Evolutionary conservation across 2,888 invertebrate species (phyloP), one percentile per base, ranked within the genome.

Genomic region (Dicyrtoma fusca): DNA sequence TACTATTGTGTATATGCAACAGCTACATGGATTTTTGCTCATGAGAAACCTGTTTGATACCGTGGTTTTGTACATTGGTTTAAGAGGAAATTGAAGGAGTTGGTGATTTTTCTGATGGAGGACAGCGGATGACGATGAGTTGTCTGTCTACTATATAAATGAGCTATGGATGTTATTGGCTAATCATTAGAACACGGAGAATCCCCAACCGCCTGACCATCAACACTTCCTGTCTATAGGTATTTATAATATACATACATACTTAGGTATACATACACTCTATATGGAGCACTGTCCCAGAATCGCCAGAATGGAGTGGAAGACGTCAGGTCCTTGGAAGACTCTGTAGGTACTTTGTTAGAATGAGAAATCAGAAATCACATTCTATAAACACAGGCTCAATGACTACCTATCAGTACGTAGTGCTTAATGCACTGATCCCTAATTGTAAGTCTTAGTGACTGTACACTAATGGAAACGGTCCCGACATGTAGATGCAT

Each of bases 191-290:
- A 5, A 45, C 63, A 62, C 47, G 63, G 70, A 63, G 70, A 70
- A 55, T 53, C 62, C 62, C 70, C 62, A 70, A 70, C 70, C 70
- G 63, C 70, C 55, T 70, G 62, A 62, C 70, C 63, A 63, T 70
- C 62, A 70, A 23, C 70, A 70, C 70, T 63, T 70, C 70, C 70
- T 70, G 70, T 70, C 23, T 42, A 61, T 61, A 61, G 45, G 25
- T 55, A 55, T 13, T 21, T 55, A 6, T n/a, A 4, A 49, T 49
- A 11, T 49, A 49, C 8, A 44, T 44, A 44, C 17, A 4, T 49
- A 49, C 13, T 6, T 49, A 49, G 34, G 34, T 34, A 34, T 34
- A 34, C 3, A 8, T 3, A 34, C 3, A 34, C 34, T 34, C 34
- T 34, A 5, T 34, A 34, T 34, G 8, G 34, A 34, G 34, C 3